phyloP scores from a whole-genome alignment of 2,113 vertebrate genomes.

The Mus musculus region GRCm39 chr6:59327501-59328000 shows the following conservation, averaged over 20 bases:
- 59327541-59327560: not conserved
- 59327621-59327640: not conserved
- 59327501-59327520: too few relatives aligned
- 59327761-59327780: not conserved
- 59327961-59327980: conserved; percentile 33
- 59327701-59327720: not conserved
- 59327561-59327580: not conserved
- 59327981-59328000: not conserved
- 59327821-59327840: not conserved
- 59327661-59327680: not conserved
- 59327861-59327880: conserved; percentile 16
- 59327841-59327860: not conserved
- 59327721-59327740: not conserved
- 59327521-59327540: not conserved
- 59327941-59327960: conserved; percentile 26
- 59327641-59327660: not conserved
- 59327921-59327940: not conserved
- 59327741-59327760: not conserved
- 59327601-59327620: not conserved
- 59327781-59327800: not conserved
- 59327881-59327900: conserved; percentile 26
- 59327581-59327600: not conserved
- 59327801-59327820: not conserved
- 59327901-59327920: not conserved
- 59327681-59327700: too few relatives aligned